Base-by-base conservation (phyloP, 2,888 invertebrate species). In the Muscina levida region DNA sequence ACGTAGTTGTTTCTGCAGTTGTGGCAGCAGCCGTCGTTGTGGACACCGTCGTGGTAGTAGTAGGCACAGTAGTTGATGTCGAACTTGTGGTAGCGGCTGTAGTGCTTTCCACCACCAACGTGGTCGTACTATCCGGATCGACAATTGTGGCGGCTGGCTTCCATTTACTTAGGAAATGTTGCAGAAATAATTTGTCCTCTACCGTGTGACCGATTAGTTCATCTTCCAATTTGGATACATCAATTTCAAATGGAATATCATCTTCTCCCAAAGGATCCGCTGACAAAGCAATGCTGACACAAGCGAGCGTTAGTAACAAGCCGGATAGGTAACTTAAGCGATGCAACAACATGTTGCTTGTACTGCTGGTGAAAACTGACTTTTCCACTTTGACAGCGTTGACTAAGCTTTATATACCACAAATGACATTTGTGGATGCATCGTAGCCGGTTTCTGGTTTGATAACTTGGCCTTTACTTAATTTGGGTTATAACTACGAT, bases 311-410 rank as follows among this genome's bases (percentile, higher is more conserved):
- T 31, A 31, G 4, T 5, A 31, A 5, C 31, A 31, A 31, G 4
- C 31, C 31, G 8, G 8, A 8, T 31, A 5, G 31, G 31, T 62
- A 37, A 39, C 51, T 3, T 19, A 71, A 26, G 0, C 31, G 5
- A 19, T 57, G 56, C 26, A 15, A 3, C 15, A 8, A 11, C 79
- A 79, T 74, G 66, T 67, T 74, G 59, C 66, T 59, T 22, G 74
- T 24, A 51, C 24, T 19, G 59, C 22, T n/a, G 48, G 42, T 15
- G 42, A 39, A 59, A 15, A 26, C 39, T 5, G 46, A 78, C 78
- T 78, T 70, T 48, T 70, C n/a, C n/a, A 46, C 39, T 46, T 39
- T 65, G 46, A 2, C 22, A 46, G 13, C 24, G 5, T 42, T 13
- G n/a, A 8, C 24, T 2, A 19, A 46, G 26, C 68, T 65, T 46